Evolutionary conservation across 92 coral and sea anemone species (phyloP).

Genomic region (Porites divaricata): DNA sequence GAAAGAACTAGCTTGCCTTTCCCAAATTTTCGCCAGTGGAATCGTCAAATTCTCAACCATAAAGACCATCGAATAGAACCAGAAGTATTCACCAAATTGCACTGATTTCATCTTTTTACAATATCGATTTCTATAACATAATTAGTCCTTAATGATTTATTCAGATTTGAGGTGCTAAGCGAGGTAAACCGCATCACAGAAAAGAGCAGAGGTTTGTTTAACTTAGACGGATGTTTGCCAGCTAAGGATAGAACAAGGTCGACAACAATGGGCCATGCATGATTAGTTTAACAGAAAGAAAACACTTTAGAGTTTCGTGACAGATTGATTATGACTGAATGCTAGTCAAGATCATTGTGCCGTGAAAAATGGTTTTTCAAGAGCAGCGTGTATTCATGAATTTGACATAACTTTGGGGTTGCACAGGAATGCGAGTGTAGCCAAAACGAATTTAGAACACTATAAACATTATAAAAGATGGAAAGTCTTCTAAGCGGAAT

Average conservation of each 20-base stretch:
- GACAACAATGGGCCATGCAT: background rate
- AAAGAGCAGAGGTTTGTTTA: slow-evolving; percentile 12
- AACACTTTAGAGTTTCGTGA: background rate
- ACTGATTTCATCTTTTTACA: slow-evolving; percentile 28
- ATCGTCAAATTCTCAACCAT: background rate
- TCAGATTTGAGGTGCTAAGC: slow-evolving; percentile 21
- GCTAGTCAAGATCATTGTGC: background rate
- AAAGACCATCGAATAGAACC: background rate
- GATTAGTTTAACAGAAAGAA: background rate
- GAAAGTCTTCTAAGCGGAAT: slow-evolving; percentile 2
- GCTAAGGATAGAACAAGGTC: background rate
- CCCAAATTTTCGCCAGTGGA: background rate
- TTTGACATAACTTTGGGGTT: slow-evolving; percentile 35
- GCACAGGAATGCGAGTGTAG: slow-evolving; percentile 11
- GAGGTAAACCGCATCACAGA: slow-evolving; percentile 34
- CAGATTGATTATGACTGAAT: background rate
- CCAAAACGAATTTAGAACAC: slow-evolving; percentile 1
- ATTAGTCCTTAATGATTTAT: slow-evolving; percentile 29
- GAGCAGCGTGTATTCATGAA: slow-evolving; percentile 14
- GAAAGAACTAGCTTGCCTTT: background rate
- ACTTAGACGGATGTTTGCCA: background rate
- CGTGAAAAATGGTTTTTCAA: slow-evolving; percentile 9
- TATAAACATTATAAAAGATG: slow-evolving; percentile 1
- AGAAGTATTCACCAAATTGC: background rate
- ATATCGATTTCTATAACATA: slow-evolving; percentile 47